Evolutionary conservation across 2,888 invertebrate genomes (phyloP).

Genomic region (Brenthis ino): DNA sequence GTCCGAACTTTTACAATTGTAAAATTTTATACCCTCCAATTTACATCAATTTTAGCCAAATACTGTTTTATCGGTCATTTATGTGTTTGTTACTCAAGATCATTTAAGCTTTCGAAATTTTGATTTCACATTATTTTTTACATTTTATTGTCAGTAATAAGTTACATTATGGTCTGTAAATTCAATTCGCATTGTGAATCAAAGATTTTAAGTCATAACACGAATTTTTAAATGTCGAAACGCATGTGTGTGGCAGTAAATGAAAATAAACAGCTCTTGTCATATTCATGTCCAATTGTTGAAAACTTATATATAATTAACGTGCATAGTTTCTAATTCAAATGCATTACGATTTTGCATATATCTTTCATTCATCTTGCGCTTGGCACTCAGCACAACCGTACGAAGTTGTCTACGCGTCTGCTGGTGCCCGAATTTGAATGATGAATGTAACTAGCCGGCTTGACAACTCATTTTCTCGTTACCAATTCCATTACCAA

Average conservation of each 20-base stretch:
- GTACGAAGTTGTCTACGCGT: conserved; percentile 50
- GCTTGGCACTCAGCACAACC: conserved; percentile 44
- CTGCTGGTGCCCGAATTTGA: conserved; percentile 46
- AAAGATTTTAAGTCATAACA: conserved; percentile 17
- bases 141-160: conserved; percentile 31
- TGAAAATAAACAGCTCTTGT: conserved; percentile 13
- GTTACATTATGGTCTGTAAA: conserved; percentile 22
- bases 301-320: conserved; percentile 30
- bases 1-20: conserved; percentile 53
- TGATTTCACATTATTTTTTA: conserved; percentile 43
- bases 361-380: conserved; percentile 53
- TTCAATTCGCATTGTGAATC: conserved; percentile 21
- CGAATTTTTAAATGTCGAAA: conserved; percentile 14
- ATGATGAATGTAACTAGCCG: conserved; percentile 70
- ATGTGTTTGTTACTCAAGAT: conserved; percentile 53
- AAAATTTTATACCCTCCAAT: conserved; percentile 73
- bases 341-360: conserved; percentile 44
- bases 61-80: conserved; percentile 50
- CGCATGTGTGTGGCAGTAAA: conserved; percentile 35
- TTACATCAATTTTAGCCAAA: conserved; percentile 60
- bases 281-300: conserved; percentile 15
- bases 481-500: conserved; percentile 75
- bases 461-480: conserved; percentile 80
- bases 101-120: conserved; percentile 49
- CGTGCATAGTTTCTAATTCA: conserved; percentile 42